Conservation (phyloP, 1,140 invertebrate species). For the Homalodisca vitripennis region DNA sequence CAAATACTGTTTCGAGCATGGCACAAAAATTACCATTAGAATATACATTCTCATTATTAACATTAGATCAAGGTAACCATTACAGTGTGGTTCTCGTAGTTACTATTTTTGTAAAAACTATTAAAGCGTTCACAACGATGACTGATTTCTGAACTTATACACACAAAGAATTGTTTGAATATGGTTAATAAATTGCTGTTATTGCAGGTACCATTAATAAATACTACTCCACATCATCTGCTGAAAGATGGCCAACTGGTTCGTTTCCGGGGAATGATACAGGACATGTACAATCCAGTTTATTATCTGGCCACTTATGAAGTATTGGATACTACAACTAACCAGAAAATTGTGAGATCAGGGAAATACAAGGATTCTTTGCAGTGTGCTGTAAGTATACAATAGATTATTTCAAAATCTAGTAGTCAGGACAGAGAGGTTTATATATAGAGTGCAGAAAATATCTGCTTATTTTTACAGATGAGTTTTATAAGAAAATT, state of each 20-base stretch:
- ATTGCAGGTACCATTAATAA: slow-evolving; percentile 28
- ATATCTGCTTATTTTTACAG: background rate
- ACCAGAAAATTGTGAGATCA: slow-evolving; percentile 52
- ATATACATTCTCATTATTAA: no score
- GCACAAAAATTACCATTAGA: no score
- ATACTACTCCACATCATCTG: slow-evolving; percentile 50
- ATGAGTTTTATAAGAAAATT: background rate
- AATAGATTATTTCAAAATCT: background rate
- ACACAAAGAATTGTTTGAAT: no score
- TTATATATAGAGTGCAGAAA: background rate
- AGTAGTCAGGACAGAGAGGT: background rate
- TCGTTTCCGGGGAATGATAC: slow-evolving; percentile 85
- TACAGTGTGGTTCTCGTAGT: no score
- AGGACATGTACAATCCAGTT: slow-evolving; percentile 92
- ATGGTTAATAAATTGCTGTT: no score
- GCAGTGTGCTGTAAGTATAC: slow-evolving; percentile 55
- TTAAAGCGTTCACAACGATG: no score
- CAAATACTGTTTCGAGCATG: no score
- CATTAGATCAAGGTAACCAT: no score
- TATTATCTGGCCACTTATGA: slow-evolving; percentile 77
- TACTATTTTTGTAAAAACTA: no score
- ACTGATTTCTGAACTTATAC: no score
- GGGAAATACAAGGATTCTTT: slow-evolving; percentile 73
- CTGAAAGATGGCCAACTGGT: slow-evolving; percentile 71
- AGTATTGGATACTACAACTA: slow-evolving; percentile 59